A percentile compares a stretch with the other conserved stretches of the same genome.
Conservation (phyloP, 2,113 vertebrate genomes). For the Salvator merianae region DNA sequence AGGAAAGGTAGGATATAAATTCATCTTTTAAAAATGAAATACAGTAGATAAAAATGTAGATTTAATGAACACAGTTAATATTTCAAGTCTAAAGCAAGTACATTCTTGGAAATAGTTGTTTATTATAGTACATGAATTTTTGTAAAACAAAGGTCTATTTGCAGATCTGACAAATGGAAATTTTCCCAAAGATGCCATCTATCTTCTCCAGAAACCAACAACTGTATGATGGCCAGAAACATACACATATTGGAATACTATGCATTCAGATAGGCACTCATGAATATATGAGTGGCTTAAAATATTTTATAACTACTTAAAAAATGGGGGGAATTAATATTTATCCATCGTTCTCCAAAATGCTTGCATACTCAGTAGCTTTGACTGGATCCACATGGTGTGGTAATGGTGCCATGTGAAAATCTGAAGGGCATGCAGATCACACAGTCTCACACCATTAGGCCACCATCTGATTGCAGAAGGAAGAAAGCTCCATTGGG, state of each 20-base stretch:
- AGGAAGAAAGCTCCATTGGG: too few relatives aligned
- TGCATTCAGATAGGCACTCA: not conserved
- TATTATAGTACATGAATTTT: not conserved
- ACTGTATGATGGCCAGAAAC: not conserved
- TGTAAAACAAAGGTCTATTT: not conserved
- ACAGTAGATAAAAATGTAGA: not conserved
- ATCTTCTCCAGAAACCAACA: not conserved
- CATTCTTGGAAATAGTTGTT: not conserved
- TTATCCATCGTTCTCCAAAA: not conserved
- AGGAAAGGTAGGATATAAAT: not conserved
- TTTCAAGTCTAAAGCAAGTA: conserved; percentile 21
- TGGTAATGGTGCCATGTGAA: too few relatives aligned
- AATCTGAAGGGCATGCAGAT: too few relatives aligned
- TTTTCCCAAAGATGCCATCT: not conserved
- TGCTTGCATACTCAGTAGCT: not conserved
- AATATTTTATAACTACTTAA: not conserved
- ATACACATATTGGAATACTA: not conserved
- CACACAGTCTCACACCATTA: too few relatives aligned
- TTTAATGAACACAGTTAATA: conserved; percentile 1
- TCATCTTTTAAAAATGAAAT: conserved; percentile 23
- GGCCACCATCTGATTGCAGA: too few relatives aligned
- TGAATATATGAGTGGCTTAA: not conserved
- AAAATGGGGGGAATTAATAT: not conserved
- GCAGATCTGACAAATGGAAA: not conserved
- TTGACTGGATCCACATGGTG: too few relatives aligned